These are phyloP conservation scores for Blastobasis lacticolella DNA, from an alignment of 2,888 invertebrate species.

Conservation along the genomic window DNA sequence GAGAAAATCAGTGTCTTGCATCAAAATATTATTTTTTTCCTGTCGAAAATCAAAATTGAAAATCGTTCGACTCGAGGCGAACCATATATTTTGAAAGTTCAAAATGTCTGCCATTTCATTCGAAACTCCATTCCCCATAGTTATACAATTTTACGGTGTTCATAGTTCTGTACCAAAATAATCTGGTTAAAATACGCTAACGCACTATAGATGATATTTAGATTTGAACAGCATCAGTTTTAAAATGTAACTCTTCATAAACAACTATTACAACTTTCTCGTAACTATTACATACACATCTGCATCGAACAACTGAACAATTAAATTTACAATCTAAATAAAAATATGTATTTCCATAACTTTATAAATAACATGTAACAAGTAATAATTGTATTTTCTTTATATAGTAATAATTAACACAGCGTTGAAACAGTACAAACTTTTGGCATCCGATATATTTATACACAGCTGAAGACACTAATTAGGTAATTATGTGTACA, in stretches of 20 bases:
- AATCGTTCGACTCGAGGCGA: too few relatives aligned
- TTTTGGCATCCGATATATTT: conserved; percentile 48
- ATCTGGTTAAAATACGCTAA: conserved; percentile 44
- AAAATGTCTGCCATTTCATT: too few relatives aligned
- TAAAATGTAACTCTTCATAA: conserved; percentile 9
- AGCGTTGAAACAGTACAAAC: conserved; percentile 36
- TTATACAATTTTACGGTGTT: too few relatives aligned
- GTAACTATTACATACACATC: conserved; percentile 15
- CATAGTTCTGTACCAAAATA: conserved; percentile 39
- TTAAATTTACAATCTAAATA: conserved; percentile 18
- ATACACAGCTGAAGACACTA: conserved; percentile 26
- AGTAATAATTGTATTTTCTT: conserved; percentile 22
- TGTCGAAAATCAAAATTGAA: too few relatives aligned
- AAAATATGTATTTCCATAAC: conserved; percentile 26
- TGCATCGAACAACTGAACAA: conserved; percentile 11
- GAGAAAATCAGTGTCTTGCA: too few relatives aligned
- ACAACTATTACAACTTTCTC: conserved; percentile 5
- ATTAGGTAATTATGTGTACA: conserved; percentile 13
- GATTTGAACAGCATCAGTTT: conserved; percentile 26
- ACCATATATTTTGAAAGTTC: too few relatives aligned
- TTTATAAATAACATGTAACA: conserved; percentile 29
- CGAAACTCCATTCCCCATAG: too few relatives aligned
- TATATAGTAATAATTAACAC: conserved; percentile 20
- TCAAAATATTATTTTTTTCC: too few relatives aligned
- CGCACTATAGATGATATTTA: conserved; percentile 23